A percentile compares a stretch with the other conserved stretches of the same genome.
These are phyloP conservation scores for Colaptes auratus DNA, from an alignment of 2,113 vertebrate genomes.

Conservation along the genomic window DNA sequence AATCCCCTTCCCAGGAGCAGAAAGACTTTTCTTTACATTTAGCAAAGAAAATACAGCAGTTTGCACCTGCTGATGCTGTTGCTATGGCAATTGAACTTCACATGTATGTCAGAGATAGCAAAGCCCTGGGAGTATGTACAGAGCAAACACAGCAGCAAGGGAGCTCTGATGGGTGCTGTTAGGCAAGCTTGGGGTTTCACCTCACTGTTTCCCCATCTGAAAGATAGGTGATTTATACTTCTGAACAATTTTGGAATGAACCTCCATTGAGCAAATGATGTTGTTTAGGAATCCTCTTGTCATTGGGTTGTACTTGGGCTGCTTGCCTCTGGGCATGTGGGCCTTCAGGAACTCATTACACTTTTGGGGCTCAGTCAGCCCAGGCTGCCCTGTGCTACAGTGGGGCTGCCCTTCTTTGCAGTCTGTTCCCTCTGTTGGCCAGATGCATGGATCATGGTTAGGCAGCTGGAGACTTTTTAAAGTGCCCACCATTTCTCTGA, in stretches of 20 bases:
- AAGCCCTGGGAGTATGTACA: background rate
- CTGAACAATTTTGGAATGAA: background rate
- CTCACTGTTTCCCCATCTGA: background rate
- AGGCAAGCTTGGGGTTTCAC: accelerated
- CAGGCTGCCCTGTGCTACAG: background rate
- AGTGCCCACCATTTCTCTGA: accelerated
- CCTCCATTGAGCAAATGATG: background rate
- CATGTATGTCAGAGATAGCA: background rate
- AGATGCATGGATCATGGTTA: accelerated
- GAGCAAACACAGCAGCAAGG: background rate
- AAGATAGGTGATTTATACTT: background rate
- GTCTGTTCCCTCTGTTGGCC: background rate
- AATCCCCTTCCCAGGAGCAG: background rate
- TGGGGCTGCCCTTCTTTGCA: background rate
- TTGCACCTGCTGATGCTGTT: slow-evolving; percentile 39
- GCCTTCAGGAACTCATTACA: accelerated
- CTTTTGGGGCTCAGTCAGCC: background rate
- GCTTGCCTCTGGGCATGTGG: accelerated
- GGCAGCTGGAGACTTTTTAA: background rate
- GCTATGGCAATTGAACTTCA: slow-evolving; percentile 16
- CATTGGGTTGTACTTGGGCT: background rate
- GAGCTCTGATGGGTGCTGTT: background rate
- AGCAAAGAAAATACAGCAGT: background rate
- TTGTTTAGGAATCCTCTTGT: background rate
- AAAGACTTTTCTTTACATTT: slow-evolving; percentile 2